Conservation (phyloP, 2,797 vertebrate genomes). For the Mycteria americana region DNA sequence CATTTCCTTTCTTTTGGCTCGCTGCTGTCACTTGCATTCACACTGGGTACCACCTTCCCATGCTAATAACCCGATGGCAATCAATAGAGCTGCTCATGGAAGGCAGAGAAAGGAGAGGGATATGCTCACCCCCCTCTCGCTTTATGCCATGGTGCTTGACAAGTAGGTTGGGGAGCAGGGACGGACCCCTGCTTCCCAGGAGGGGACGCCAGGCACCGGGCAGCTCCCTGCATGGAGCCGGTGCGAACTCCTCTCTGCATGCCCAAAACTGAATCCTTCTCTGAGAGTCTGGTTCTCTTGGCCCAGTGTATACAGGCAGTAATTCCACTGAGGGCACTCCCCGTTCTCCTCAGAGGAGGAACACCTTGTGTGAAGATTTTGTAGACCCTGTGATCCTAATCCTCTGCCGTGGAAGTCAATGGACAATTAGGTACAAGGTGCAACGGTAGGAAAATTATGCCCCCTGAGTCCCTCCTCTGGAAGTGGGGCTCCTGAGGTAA, state of each 20-base stretch:
- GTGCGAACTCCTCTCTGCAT: background rate
- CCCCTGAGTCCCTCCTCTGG: background rate
- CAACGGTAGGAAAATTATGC: background rate
- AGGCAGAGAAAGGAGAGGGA: conserved; percentile 37
- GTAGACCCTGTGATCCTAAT: background rate
- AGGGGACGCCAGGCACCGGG: background rate
- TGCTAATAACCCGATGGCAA: conserved; percentile 54
- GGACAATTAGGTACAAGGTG: no score
- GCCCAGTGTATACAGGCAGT: background rate
- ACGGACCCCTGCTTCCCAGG: background rate
- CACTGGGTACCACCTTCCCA: conserved; percentile 54
- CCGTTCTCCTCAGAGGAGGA: background rate
- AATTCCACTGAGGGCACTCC: accelerated
- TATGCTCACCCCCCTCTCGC: background rate
- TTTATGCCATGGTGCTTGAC: background rate
- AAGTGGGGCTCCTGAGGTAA: background rate
- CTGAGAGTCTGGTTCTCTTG: background rate
- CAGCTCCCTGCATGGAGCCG: accelerated
- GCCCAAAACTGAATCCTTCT: background rate
- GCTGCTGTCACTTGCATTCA: conserved; percentile 57
- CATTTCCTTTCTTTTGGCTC: conserved; percentile 46
- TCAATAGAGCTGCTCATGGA: conserved; percentile 60
- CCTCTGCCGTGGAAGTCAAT: background rate
- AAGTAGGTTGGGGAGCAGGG: background rate
- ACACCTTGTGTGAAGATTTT: accelerated